A percentile compares a stretch with the other conserved stretches of the same genome.
Evolutionary conservation across 2,113 vertebrate species (phyloP).

Genomic region (Apteryx owenii): DNA sequence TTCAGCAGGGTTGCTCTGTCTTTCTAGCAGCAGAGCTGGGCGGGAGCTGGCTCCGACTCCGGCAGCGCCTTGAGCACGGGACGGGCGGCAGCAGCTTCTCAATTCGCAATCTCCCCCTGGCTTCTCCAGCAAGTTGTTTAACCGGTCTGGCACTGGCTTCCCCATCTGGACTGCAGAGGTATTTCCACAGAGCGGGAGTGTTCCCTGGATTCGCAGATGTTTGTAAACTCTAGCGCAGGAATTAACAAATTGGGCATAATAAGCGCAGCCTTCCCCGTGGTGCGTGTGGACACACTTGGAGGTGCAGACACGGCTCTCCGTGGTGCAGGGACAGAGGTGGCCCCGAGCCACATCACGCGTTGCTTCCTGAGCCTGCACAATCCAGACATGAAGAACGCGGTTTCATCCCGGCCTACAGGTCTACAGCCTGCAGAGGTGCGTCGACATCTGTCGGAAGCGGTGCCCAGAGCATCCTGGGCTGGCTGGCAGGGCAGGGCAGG

Average conservation of each 20-base stretch:
- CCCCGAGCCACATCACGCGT: neutral
- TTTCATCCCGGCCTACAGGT: neutral
- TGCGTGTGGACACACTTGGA: neutral
- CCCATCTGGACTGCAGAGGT: conserved; percentile 8
- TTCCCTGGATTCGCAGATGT: conserved; percentile 35
- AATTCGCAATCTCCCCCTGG: neutral
- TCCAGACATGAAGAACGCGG: neutral
- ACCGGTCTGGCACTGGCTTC: conserved; percentile 42
- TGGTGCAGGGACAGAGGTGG: neutral
- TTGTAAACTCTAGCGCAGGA: conserved; percentile 63
- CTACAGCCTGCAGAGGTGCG: neutral
- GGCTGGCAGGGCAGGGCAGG: neutral
- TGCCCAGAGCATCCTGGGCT: neutral
- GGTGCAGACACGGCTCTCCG: neutral
- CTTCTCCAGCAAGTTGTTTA: conserved; percentile 3
- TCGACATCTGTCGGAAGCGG: neutral
- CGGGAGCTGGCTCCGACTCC: conserved; percentile 21
- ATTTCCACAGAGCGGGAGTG: conserved; percentile 50
- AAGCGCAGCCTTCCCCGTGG: neutral
- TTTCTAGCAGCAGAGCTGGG: conserved; percentile 20
- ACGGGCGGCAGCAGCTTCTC: conserved; percentile 1
- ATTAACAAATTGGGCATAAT: conserved; percentile 50
- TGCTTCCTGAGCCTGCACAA: neutral
- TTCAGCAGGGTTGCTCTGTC: neutral
- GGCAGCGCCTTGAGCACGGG: conserved; percentile 52